phyloP scores from a whole-genome alignment of 2,888 invertebrate genomes.

The Phorcus lineatus region DNA sequence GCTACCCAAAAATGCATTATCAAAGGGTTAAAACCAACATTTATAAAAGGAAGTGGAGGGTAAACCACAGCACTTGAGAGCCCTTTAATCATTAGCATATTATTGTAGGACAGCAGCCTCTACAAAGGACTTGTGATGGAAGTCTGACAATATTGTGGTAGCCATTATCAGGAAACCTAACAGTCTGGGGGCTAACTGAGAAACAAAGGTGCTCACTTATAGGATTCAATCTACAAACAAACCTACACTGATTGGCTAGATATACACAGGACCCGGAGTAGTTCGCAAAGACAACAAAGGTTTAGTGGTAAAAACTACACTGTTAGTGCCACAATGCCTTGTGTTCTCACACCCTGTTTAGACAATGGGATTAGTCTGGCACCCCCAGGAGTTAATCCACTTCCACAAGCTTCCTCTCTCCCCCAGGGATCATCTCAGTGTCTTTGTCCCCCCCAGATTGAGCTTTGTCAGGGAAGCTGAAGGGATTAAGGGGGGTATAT shows the following conservation, averaged over 20 bases:
- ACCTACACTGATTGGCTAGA: background rate
- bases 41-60: no score
- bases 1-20: no score
- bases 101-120: background rate
- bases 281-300: background rate
- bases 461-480: background rate
- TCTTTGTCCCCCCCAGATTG: background rate
- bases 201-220: background rate
- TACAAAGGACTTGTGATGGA: background rate
- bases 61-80: no score
- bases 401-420: background rate
- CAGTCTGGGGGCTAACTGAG: background rate
- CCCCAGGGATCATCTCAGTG: background rate
- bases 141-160: background rate
- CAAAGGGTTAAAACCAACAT: no score
- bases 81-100: no score
- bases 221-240: slow-evolving; percentile 1
- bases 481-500: background rate
- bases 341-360: background rate
- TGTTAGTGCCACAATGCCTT: background rate
- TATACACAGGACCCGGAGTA: background rate
- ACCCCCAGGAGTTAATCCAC: slow-evolving; percentile 2
- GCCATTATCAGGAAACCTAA: background rate
- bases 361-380: background rate
- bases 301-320: background rate